phyloP scores from a whole-genome alignment of 2,888 invertebrate species.

The Drosophila vallismaia region DNA sequence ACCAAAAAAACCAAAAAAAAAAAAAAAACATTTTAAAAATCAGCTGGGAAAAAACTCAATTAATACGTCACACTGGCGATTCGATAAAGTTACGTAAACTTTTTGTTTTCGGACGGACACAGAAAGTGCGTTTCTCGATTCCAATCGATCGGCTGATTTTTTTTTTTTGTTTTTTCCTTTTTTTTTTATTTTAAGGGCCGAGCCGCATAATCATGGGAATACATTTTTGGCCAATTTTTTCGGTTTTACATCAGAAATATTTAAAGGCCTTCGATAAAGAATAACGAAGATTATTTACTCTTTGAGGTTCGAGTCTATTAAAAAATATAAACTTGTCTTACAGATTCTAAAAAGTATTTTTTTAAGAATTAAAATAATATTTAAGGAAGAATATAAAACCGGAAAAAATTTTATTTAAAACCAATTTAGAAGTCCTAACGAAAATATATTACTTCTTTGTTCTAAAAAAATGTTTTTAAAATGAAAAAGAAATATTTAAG shows the following conservation, averaged over 20 bases:
- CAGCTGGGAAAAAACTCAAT: constrained; percentile 56
- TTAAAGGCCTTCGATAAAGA: neutral
- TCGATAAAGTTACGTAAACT: constrained; percentile 48
- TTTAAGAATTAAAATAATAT: no score
- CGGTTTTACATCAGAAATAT: neutral
- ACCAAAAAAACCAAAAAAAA: constrained; percentile 4
- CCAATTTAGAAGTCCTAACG: no score
- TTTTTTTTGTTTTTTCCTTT: neutral
- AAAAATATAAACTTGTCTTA: no score
- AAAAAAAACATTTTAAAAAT: constrained; percentile 20
- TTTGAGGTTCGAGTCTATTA: no score
- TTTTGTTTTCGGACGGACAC: constrained; percentile 24
- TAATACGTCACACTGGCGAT: constrained; percentile 66
- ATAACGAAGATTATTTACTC: neutral
- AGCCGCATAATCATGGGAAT: constrained; percentile 32
- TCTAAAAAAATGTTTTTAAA: no score
- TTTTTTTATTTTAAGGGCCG: constrained; percentile 4
- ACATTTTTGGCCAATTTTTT: constrained; percentile 1
- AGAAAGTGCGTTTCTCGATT: constrained; percentile 42
- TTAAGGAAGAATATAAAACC: no score
- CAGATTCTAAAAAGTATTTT: no score
- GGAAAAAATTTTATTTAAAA: no score
- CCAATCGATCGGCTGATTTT: constrained; percentile 27
- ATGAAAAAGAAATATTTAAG: no score
- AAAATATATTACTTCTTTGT: no score